Conservation (phyloP, 64 coral and sea anemone species). For the Pocillopora verrucosa region DNA sequence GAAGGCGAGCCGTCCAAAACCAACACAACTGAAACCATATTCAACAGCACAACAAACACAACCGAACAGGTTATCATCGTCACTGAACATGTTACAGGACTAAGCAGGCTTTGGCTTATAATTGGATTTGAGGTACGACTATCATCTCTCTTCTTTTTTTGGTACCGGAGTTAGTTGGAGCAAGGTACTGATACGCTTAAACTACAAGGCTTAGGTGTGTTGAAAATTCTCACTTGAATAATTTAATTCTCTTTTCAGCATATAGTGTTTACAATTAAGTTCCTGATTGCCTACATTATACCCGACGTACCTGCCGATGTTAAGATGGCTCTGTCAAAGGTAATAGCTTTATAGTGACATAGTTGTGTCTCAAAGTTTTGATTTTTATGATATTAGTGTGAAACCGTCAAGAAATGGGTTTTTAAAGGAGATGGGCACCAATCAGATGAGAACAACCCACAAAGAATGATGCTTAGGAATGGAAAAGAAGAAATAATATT, state of each 20-base stretch:
- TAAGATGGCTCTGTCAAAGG: constrained; percentile 81
- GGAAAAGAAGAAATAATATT: background rate
- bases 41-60: constrained; percentile 57
- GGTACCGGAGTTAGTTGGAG: no score
- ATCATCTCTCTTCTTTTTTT: background rate
- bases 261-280: constrained; percentile 94
- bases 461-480: background rate
- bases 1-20: constrained; percentile 55
- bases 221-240: background rate
- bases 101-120: constrained; percentile 81
- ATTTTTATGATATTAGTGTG: background rate
- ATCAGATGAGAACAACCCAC: no score
- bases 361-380: background rate
- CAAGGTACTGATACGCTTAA: background rate
- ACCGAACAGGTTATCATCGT: constrained; percentile 52
- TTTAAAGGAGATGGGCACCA: no score
- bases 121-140: constrained; percentile 88
- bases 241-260: constrained; percentile 58
- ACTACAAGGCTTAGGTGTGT: background rate
- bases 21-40: constrained; percentile 44
- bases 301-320: constrained; percentile 85
- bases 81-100: constrained; percentile 38
- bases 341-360: background rate
- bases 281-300: constrained; percentile 87
- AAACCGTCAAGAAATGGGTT: no score